Evolutionary conservation across 2,113 vertebrate species (phyloP), one percentile per base, ranked within the genome.

Genomic region (Tachuris rubrigastra): DNA sequence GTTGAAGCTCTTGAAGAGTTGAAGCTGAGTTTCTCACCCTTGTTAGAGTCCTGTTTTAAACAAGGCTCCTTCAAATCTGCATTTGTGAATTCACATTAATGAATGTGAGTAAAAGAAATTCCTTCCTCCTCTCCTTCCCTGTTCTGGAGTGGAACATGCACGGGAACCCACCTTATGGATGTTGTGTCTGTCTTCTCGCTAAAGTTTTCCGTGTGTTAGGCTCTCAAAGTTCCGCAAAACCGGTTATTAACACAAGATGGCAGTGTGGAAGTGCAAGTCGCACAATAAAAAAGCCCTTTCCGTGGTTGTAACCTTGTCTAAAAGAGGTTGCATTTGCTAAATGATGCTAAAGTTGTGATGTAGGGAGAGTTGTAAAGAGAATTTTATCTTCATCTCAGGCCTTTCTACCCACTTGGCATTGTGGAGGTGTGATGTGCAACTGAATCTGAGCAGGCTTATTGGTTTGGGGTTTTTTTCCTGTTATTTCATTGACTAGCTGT

Each of bases 191-290:
- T 47, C 39, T 59, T 28, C 20, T 79, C 3, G 1, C 50, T 78
- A 4, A 87, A 72, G 23, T 37, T 41, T 33, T 73, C 53, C 30
- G 19, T 0, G 1, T 33, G 7, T 14, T 75, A 18, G 12, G n/a
- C 35, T 92, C 60, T 60, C 37, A 50, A 50, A 17, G 13, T 86
- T 88, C 35, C 72, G 47, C 53, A 80, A 53, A 89, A 35, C 59
- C 2, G 1, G 24, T 81, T 42, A 47, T 90, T 52, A 82, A 92
- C 98, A 97, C 96, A 93, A 98, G 98, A 85, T 98, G 98, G 97
- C 97, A 97, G 91, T 98, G 88, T 97, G 79, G 74, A 85, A 95
- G 62, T 95, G 33, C 56, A 72, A 12, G 72, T 95, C 14, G 5
- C 22, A 53, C 71, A 31, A 58, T 21, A 30, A 68, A 82, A 82